Evolutionary conservation across 2,113 vertebrate species (phyloP), one percentile per base, ranked within the genome.

Genomic region (Synodontis membranacea): DNA sequence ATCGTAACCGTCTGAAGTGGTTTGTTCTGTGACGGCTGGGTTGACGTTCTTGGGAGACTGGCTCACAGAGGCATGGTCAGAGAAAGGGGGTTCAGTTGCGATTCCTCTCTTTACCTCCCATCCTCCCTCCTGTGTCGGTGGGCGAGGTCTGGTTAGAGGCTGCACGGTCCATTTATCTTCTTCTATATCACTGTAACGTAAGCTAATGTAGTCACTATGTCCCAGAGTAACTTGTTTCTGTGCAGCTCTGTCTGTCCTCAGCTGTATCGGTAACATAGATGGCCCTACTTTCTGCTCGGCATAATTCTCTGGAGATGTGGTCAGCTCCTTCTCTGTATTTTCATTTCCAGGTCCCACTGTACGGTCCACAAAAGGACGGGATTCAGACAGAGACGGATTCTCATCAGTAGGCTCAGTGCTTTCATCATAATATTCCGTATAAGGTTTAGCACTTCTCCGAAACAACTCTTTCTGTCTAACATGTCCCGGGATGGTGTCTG

Each of bases 401-500:
- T 86, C 42, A 0, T 70, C 48, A 64, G 25, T 44, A 62, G 80
- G 80, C 81, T 66, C 87, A 11, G 50, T 58, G 66, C 50, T 58
- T 12, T 42, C 60, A 34, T 70, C 37, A 78, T 68, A 34, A 60
- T 85, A 85, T 23, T 50, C 44, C 66, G 70, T 46, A 64, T 46
- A 50, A 28, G 78, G 15, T 74, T 74, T 66, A 25, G 8, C 11
- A 12, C 79, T 70, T 56, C 34, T 81, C 28, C 17, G 64, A 72
- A 56, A 28, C 50, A 74, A 34, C 48, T n/a, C 78, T 11, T 6
- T 80, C 39, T 64, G 5, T 76, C 88, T 88, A 89, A 83, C 90
- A 21, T 31, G 85, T 31, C 50, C 66, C 42, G 31, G 23, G 25
- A 21, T 34, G 89, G 82, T 84, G 3, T 91, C 92, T 89, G 78